Conservation (phyloP, 2,888 invertebrate species). For the Rhagonycha lutea region DNA sequence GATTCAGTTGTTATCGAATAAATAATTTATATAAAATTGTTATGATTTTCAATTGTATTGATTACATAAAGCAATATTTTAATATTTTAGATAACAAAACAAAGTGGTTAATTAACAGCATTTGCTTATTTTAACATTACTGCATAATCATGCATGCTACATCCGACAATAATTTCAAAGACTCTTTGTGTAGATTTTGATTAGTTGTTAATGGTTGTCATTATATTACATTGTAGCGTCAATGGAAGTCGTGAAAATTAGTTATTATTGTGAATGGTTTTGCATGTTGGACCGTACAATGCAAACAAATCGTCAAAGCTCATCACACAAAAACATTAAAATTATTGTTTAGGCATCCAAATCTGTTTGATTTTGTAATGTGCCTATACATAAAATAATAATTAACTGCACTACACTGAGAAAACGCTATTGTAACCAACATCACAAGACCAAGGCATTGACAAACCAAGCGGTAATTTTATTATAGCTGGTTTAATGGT, state of each 20-base stretch:
- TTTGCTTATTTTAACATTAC: slow-evolving; percentile 10
- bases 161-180: slow-evolving; percentile 19
- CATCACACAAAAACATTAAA: neutral
- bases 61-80: neutral
- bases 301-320: neutral
- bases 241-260: slow-evolving; percentile 53
- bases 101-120: slow-evolving; percentile 10
- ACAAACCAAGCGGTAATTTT: neutral
- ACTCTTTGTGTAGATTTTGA: slow-evolving; percentile 25
- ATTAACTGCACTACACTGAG: neutral
- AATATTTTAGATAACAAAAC: neutral
- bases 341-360: neutral
- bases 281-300: neutral
- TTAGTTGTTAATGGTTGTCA: slow-evolving; percentile 37
- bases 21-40: neutral
- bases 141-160: slow-evolving; percentile 13
- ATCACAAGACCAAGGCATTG: neutral
- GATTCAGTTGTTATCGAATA: slow-evolving; percentile 6
- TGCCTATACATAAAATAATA: neutral
- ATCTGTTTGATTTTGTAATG: neutral
- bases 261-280: slow-evolving; percentile 49
- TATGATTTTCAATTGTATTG: neutral
- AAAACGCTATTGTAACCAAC: neutral
- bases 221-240: slow-evolving; percentile 45
- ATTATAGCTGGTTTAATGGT: neutral